Base-by-base conservation (phyloP, 2,797 vertebrate genomes). In the Harpagifer antarcticus region DNA sequence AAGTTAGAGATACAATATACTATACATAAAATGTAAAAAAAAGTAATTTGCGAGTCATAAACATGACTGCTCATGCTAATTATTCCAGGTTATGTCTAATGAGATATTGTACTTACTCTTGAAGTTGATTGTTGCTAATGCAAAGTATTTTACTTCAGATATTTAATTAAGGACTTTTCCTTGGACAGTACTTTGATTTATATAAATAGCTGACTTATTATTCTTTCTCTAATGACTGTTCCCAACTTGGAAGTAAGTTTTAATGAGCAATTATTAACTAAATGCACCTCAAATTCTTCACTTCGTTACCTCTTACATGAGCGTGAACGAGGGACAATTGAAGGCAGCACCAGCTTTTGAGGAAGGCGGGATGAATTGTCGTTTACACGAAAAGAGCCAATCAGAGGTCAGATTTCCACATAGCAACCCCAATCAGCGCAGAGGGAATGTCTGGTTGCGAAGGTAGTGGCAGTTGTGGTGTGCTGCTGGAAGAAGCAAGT, bases 391-490 rank as follows among this genome's bases (percentile, higher is more conserved):
- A 48, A 67, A 1, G 0, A 62, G 1, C 94, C 93, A 93, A 93
- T 93, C 68, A 81, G 55, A 64, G 37, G n/a, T 4, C 50, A 70
- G 53, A 59, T 61, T 40, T 77, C 63, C 73, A 48, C 88, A 80
- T 91, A 88, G 89, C 80, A 93, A 92, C 89, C 7, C 93, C 86
- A 94, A 93, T 94, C 91, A 92, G 86, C 64, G 86, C 23, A 48
- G 81, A 78, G 78, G 80, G 74, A 80, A 86, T 80, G 88, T 45
- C 83, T 84, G 88, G 90, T 93, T 88, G 91, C 85, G 86, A 90
- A 66, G 90, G 86, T 92, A 93, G 89, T 92, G 88, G 79, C 87
- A 75, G 89, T 81, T 88, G 64, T 76, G 78, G 68, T 82, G 80
- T 83, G 52, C 67, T 85, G 68, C 67, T 85, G 68, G 76, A 82